Evolutionary conservation across 2,797 vertebrate genomes (phyloP), one percentile per base, ranked within the genome.

Genomic region (Microcaecilia unicolor): DNA sequence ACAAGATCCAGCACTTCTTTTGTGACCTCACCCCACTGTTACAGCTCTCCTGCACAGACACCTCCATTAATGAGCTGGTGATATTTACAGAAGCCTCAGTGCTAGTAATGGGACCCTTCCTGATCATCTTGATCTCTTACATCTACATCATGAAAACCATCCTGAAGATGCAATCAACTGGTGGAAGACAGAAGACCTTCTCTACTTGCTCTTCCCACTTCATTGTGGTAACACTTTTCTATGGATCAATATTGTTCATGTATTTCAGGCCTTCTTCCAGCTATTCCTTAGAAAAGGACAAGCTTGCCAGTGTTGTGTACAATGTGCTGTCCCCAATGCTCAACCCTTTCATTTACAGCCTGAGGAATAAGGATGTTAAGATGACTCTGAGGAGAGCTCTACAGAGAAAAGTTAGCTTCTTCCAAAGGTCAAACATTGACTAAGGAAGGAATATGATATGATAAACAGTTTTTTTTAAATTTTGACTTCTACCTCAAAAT

Each of bases 261-360:
- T 41, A 41, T 6, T 41, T 41, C 31, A 11, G 20, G 10, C 31
- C 39, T 16, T 27, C 6, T 21, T 28, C 31, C 5, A 41, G 39
- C 25, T 41, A 33, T 18, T 41, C 25, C 3, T 21, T 37, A 15
- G 30, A 34, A 21, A 42, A 28, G 4, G 32, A 42, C 24, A 47
- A 53, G 19, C 26, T 34, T 13, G 29, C 33, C 5, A 46, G 49
- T 30, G 15, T 53, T 22, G 47, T 47, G 24, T 53, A 53, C 22
- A 47, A 44, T 6, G 22, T 38, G 9, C 43, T 53, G 14, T 34
- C 42, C 18, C 44, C 44, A 5, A 15, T 47, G 28, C 22, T 45
- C 31, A 41, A 41, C 14, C 31, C 39, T 13, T 22, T 41, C 31
- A 41, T 41, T 20, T 41, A 41, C 20, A 34, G 39, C 8, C 6